phyloP scores from a whole-genome alignment of 2,797 vertebrate genomes.

The Cuniculus paca region DNA sequence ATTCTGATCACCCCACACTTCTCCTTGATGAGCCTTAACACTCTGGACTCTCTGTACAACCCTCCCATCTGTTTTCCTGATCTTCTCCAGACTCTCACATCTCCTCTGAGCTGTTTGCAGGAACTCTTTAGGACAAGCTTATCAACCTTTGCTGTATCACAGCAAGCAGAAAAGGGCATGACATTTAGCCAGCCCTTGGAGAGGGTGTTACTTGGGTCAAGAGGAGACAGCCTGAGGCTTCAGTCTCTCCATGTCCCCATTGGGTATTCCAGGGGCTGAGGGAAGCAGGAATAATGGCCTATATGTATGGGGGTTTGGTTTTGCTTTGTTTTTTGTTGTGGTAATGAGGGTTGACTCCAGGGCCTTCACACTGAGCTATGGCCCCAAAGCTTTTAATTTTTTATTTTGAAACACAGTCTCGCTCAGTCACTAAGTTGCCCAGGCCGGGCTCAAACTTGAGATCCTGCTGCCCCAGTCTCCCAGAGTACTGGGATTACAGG shows the following conservation, averaged over 20 bases:
- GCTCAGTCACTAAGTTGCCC: not conserved
- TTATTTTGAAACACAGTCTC: not conserved
- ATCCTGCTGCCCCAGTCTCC: not conserved
- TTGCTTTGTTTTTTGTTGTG: not conserved
- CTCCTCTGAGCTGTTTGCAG: not conserved
- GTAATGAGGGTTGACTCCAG: not conserved
- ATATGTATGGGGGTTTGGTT: not conserved
- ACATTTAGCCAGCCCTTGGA: not conserved
- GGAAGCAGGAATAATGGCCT: not conserved
- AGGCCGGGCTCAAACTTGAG: not conserved
- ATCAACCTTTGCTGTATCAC: not conserved
- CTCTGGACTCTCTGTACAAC: not conserved
- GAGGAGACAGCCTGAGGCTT: not conserved
- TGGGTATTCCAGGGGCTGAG: not conserved
- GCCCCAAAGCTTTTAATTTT: not conserved
- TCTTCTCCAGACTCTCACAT: not conserved
- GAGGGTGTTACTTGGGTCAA: not conserved
- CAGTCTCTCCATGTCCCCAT: not conserved
- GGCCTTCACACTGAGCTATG: not conserved
- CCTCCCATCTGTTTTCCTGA: not conserved
- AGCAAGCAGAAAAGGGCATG: not conserved
- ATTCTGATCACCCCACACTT: not conserved
- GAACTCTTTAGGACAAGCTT: not conserved
- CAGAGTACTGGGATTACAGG: not conserved
- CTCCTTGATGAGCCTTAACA: not conserved